Percentiles rank a stretch among this genome's conserved stretches.
phyloP scores from a whole-genome alignment of 2,113 vertebrate genomes.

The Poeciliopsis retropinna region DNA sequence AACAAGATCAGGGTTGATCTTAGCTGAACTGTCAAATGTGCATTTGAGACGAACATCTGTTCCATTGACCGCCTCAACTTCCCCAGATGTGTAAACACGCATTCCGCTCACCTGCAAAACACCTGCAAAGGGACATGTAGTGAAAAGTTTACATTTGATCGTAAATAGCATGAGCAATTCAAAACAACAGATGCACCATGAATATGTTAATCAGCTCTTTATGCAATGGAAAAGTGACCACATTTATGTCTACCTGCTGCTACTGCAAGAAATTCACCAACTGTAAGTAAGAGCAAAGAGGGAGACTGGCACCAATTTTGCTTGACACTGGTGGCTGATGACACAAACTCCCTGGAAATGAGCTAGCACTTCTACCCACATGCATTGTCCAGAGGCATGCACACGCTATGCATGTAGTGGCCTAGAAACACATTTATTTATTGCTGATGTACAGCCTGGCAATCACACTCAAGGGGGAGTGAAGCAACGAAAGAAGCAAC shows the following conservation, averaged over 20 bases:
- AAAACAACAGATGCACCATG: conserved; percentile 4
- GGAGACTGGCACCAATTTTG: conserved; percentile 53
- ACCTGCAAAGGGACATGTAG: conserved; percentile 58
- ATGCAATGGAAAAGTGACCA: conserved; percentile 44
- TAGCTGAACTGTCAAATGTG: conserved; percentile 84
- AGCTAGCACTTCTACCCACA: conserved; percentile 4
- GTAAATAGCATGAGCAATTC: background rate
- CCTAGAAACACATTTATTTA: conserved; percentile 16
- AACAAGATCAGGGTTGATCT: conserved; percentile 71
- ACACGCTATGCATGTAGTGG: conserved; percentile 14
- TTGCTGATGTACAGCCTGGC: conserved; percentile 39
- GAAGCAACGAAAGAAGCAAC: too few relatives aligned
- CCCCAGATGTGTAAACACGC: conserved; percentile 82
- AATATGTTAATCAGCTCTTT: conserved; percentile 23
- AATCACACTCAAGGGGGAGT: too few relatives aligned
- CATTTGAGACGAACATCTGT: conserved; percentile 90
- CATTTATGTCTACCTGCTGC: conserved; percentile 37
- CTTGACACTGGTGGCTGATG: conserved; percentile 50
- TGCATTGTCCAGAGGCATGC: conserved; percentile 3
- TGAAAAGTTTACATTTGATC: background rate
- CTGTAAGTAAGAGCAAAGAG: conserved; percentile 13
- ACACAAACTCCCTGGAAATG: conserved; percentile 13
- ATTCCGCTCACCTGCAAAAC: conserved; percentile 78
- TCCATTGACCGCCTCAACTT: conserved; percentile 89
- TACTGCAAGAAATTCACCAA: conserved; percentile 38